Evolutionary conservation across 2,113 vertebrate genomes (phyloP), one percentile per base, ranked within the genome.

Genomic region (Lagopus leucura): DNA sequence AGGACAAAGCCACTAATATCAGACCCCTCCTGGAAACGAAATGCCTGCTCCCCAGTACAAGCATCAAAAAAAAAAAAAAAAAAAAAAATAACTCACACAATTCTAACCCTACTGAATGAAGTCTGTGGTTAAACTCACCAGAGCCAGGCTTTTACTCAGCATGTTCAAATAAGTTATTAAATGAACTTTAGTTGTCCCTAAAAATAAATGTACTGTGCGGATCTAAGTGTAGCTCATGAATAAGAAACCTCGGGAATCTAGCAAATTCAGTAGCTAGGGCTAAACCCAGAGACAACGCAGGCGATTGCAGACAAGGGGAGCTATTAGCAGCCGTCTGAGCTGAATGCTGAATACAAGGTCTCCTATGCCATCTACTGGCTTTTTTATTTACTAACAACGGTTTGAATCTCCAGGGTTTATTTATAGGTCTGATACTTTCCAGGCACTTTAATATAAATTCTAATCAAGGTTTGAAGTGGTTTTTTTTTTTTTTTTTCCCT

Each of bases 341-440:
- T 90, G 79, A 57, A 19, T 8, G 36, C 22, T 5, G 30, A 75
- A 90, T 84, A 60, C 73, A 70, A 95, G 94, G 60, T 93, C 93
- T 97, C 94, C 96, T 47, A 55, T 96, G 97, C 98, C 98, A 98
- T 95, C 98, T 98, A 96, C 97, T 96, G 98, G 97, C 63, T 47
- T 32, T 83, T 93, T 83, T 57, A 8, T 72, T 95, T 92, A 77
- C 42, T 66, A 67, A 47, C 84, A 75, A 34, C 14, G 42, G 34
- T n/a, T 91, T 74, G 22, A 73, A 50, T 69, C 83, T 43, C 28
- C 30, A 48, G 19, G 17, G 15, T 93, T 90, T 82, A 82, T 84
- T 71, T 63, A 54, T 42, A 86, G 65, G 38, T 74, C 89, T 78
- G 66, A 61, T 63, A 34, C 12, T 86, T 92, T 91, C 72, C 79